Base-by-base conservation (phyloP, 2,797 vertebrate genomes). In the Parauchenoglanis ngamensis region DNA sequence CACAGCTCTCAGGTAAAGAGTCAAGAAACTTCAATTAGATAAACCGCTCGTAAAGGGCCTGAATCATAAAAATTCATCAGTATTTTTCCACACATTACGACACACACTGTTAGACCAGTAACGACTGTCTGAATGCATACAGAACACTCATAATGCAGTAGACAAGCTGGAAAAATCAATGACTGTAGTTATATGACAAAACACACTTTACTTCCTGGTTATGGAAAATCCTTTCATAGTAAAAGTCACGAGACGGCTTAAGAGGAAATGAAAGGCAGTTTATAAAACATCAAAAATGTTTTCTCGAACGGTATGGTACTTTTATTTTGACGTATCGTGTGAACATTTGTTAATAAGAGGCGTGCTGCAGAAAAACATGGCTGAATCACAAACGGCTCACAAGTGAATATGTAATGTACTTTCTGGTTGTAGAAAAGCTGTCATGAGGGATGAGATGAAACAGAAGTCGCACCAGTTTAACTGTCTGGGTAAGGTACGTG, bases 201-300 rank as follows among this genome's bases (percentile, higher is more conserved):
- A 57, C 31, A 57, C 40, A 0, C 1, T 21, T 54, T 82, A 86
- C 68, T 88, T 88, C 84, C 84, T 81, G 77, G 54, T 84, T 49
- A 17, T n/a, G 6, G 6, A 85, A 44, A 15, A 28, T 21, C 1
- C 23, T 57, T 88, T 88, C 87, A 88, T 31, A 81, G 82, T 88
- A 85, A 85, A 88, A 85, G 87, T 78, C 31, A 17, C 11, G 28
- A 57, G 21, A 13, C 21, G 12, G 4, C 10, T 79, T 54, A 68
- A 7, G 13, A 3, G 12, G 7, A 19, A 78, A 15, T 35, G 2
- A 78, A 56, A 21, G 0, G 28, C 35, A 21, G 28, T 23, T 56
- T 12, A 21, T 57, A 35, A 79, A 40, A 79, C 31, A 59, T 59
- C 2, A 35, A 40, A 40, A 40, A 40, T 40, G 40, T 28, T 17